Base-by-base conservation (phyloP, 2,888 invertebrate genomes). In the Trileptium ribeirensis region DNA sequence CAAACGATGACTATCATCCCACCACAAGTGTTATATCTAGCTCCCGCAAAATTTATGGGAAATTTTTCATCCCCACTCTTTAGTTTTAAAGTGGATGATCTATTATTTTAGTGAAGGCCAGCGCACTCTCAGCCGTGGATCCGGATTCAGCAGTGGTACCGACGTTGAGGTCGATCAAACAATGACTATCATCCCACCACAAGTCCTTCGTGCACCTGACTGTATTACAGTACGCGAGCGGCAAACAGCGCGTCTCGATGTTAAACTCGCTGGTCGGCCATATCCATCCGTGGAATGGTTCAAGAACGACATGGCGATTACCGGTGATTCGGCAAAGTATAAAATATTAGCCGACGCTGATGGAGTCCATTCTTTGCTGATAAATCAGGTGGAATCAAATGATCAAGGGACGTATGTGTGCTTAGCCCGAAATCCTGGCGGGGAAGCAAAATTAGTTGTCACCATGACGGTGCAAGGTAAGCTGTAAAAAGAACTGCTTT, bases 291-390 rank as follows among this genome's bases (percentile, higher is more conserved):
- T 97, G 84, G 93, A 93, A 86, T 97, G 96, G 96, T 94, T 93
- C 90, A 94, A 95, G 88, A n/a, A n/a, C n/a, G 95, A 94, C 83
- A 86, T 86, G 24, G 92, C 92, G 87, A 94, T 92, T 90, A 94
- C 97, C 82, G 92, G 92, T 86, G 95, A 96, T 90, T 96, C 97
- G 91, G 92, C 93, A 88, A 94, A 94, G 87, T 95, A 79, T 37
- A 96, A 96, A 91, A 93, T 95, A 87, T 92, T 97, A 88, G 95
- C 97, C 84, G 97, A 97, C 90, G 97, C 97, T 91, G 94, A 95
- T 82, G 97, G 97, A 85, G 95, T 95, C 90, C 95, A 97, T 90
- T 95, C 97, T 70, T 92, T 98, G 86, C 96, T 97, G 94, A 96
- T 98, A 89, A 95, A 95, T 86, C 94, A 93, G 88, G 95, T 95